Conservation (phyloP, 2,888 invertebrate species). For the Torymus tubicola region DNA sequence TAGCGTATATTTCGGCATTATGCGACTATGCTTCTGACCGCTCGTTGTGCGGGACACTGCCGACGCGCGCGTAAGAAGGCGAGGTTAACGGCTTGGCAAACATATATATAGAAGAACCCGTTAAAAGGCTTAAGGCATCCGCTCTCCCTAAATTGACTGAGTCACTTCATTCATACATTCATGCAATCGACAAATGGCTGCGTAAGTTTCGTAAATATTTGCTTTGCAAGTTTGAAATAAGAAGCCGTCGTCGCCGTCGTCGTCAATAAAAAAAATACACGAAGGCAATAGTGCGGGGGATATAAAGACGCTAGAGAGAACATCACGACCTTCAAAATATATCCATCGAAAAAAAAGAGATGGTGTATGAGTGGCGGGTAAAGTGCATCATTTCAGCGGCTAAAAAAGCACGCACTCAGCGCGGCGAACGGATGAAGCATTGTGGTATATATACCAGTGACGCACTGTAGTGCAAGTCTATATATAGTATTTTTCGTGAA, state of each 20-base stretch:
- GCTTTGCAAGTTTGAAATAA: constrained; percentile 16
- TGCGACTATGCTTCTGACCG: too few relatives aligned
- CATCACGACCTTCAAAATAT: neutral
- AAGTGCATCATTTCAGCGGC: constrained; percentile 18
- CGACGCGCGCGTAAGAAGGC: too few relatives aligned
- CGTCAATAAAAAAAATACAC: neutral
- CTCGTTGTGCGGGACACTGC: too few relatives aligned
- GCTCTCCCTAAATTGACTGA: constrained; percentile 5
- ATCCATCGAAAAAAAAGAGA: neutral
- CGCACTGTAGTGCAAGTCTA: neutral
- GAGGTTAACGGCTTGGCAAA: too few relatives aligned
- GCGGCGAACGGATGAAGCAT: constrained; percentile 5
- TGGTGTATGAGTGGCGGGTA: constrained; percentile 5
- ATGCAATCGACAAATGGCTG: constrained; percentile 40
- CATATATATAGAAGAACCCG: too few relatives aligned
- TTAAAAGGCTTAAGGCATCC: too few relatives aligned
- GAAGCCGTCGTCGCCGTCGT: neutral
- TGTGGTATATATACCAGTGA: neutral
- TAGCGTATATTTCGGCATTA: too few relatives aligned
- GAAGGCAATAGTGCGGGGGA: too few relatives aligned
- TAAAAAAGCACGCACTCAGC: constrained; percentile 1
- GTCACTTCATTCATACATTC: constrained; percentile 41
- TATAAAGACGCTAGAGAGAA: too few relatives aligned
- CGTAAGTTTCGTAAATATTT: constrained; percentile 36
- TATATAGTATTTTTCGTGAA: constrained; percentile 8